Percentiles rank a stretch among this genome's conserved stretches.
Conservation (phyloP, 1,140 invertebrate species). For the Popillia japonica region DNA sequence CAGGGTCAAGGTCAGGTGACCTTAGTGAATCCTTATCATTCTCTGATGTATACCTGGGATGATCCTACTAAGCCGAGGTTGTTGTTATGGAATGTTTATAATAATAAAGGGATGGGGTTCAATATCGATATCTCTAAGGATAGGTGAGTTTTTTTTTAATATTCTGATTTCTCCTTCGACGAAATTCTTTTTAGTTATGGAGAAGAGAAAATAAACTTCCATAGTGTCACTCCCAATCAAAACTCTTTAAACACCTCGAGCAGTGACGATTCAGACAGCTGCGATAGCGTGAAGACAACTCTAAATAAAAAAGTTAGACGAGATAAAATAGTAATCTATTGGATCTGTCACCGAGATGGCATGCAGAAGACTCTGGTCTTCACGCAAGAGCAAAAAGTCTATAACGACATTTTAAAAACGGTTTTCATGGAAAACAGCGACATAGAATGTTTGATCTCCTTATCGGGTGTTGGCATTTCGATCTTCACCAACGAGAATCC, state of each 20-base stretch:
- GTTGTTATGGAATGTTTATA: slow-evolving; percentile 85
- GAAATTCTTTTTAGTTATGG: slow-evolving; percentile 66
- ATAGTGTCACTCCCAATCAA: slow-evolving; percentile 64
- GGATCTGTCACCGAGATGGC: slow-evolving; percentile 81
- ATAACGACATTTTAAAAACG: slow-evolving; percentile 71
- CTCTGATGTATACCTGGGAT: slow-evolving; percentile 86
- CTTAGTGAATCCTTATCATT: slow-evolving; percentile 79
- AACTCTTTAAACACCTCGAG: slow-evolving; percentile 57
- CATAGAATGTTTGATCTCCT: slow-evolving; percentile 74
- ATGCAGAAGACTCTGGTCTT: slow-evolving; percentile 81
- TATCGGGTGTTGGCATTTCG: slow-evolving; percentile 77
- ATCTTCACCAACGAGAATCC: slow-evolving; percentile 62
- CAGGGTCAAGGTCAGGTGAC: slow-evolving; percentile 75
- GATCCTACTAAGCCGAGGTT: slow-evolving; percentile 77
- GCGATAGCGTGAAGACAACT: slow-evolving; percentile 60
- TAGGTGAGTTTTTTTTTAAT: slow-evolving; percentile 61
- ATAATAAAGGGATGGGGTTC: slow-evolving; percentile 78
- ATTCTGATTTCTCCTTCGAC: neutral
- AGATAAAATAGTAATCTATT: slow-evolving; percentile 77
- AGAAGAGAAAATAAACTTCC: slow-evolving; percentile 73
- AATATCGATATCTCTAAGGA: slow-evolving; percentile 74
- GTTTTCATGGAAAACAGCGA: slow-evolving; percentile 76
- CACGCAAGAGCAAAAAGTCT: slow-evolving; percentile 80
- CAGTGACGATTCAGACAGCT: slow-evolving; percentile 65
- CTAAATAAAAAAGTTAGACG: slow-evolving; percentile 62